Base-by-base conservation (phyloP, 2,113 vertebrate species). In the Rhegmatorhina hoffmannsi region DNA sequence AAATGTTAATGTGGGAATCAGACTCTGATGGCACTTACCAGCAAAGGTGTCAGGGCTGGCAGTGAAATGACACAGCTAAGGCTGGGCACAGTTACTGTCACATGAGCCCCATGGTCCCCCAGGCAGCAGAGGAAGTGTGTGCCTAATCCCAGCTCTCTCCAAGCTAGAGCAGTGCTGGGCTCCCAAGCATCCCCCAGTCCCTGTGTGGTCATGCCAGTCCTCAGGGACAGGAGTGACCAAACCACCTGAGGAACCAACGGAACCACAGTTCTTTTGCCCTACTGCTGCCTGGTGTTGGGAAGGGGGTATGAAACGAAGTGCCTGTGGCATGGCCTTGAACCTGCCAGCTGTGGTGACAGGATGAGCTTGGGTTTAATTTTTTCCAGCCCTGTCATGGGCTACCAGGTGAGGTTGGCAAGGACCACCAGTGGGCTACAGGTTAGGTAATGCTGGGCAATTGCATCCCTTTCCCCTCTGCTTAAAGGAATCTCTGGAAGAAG, bases 131-230 rank as follows among this genome's bases (percentile, higher is more conserved):
- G 59, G 38, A 64, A 56, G 31, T 77, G 56, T 36, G 31, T 81
- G 63, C n/a, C 34, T 43, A 23, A 31, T 78, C 43, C 33, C 69
- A 62, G 19, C 17, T 47, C 46, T 23, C 72, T 19, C 52, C 64
- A 19, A 74, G 24, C 67, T 11, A 4, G 14, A 28, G 3, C 34
- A 63, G 5, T 4, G 3, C 46, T 34, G 87, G 28, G 31, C n/a
- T 89, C 34, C 40, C 43, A 25, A 4, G 47, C 46, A 56, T 76
- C 16, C 49, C n/a, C 28, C 1, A 0, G 53, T 44, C 55, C 66
- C 80, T 68, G 69, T n/a, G 44, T 68, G 79, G 26, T 43, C 0
- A 0, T 80, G n/a, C 15, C 62, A 1, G 0, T 56, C 36, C 0
- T 0, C 28, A 10, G 74, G 25, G 28, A 24, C 2, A 0, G 10